A percentile compares a stretch with the other conserved stretches of the same genome.
Conservation (phyloP, 2,888 invertebrate genomes). For the Callyntrura guangdongensis region DNA sequence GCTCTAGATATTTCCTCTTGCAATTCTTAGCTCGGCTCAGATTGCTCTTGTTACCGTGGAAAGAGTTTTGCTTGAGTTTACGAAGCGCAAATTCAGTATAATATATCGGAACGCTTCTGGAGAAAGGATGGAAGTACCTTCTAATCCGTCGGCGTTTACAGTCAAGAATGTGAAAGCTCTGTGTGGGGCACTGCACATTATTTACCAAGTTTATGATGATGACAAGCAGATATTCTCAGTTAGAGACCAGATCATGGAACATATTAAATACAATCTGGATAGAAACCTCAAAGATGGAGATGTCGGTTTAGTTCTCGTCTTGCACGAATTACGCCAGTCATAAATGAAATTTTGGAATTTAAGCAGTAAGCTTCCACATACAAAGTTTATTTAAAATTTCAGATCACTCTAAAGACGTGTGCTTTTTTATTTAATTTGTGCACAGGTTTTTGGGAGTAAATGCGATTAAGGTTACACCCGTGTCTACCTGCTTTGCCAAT, state of each 20-base stretch:
- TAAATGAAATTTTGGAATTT: neutral
- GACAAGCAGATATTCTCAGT: neutral
- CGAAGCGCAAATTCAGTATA: too few species aligned
- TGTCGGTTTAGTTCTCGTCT: neutral
- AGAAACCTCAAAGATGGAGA: neutral
- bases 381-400: neutral
- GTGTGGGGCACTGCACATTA: constrained; percentile 8
- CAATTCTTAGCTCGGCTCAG: neutral
- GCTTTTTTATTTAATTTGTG: neutral
- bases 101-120: neutral
- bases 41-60: neutral
- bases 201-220: too few species aligned
- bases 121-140: neutral
- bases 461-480: neutral
- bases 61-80: too few species aligned
- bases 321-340: neutral
- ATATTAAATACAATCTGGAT: neutral
- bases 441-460: constrained; percentile 5
- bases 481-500: neutral
- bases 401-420: neutral
- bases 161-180: neutral
- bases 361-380: constrained; percentile 5
- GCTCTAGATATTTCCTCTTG: too few species aligned
- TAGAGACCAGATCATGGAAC: neutral
- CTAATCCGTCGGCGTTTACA: neutral